These are phyloP conservation scores for Bubo blakistoni DNA, from an alignment of 2,113 vertebrate species.

Conservation along the genomic window DNA sequence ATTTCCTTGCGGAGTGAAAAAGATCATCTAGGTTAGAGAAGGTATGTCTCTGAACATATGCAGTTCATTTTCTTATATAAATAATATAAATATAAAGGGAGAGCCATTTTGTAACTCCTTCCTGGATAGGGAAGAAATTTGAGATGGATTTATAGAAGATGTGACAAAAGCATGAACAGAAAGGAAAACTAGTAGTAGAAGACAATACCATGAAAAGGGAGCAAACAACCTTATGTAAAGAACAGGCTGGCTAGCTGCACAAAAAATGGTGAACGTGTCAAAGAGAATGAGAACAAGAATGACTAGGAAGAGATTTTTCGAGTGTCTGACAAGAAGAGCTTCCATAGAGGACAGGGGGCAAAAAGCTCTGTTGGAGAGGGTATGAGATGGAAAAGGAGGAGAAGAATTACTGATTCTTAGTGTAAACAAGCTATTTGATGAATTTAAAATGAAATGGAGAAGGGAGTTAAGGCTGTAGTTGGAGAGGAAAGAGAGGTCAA, in stretches of 20 bases:
- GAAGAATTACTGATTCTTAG: background rate
- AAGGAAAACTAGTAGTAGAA: background rate
- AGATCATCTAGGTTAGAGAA: background rate
- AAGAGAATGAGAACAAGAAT: background rate
- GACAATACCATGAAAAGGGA: background rate
- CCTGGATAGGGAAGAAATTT: background rate
- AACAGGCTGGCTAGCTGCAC: rapidly evolving
- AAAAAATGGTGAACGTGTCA: background rate
- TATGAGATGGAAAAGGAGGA: background rate
- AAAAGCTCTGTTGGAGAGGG: background rate
- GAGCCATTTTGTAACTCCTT: background rate
- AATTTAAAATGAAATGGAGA: constrained; percentile 18
- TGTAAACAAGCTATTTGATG: background rate
- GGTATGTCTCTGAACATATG: background rate
- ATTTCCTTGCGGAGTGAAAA: background rate
- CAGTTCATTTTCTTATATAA: background rate
- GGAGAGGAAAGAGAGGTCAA: background rate
- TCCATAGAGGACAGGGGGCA: background rate
- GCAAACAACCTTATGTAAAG: background rate
- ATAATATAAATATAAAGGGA: background rate
- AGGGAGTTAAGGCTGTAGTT: background rate
- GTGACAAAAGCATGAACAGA: background rate
- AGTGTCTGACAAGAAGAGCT: background rate
- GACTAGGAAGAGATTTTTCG: background rate
- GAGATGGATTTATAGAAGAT: background rate